phyloP scores from a whole-genome alignment of 1,140 invertebrate genomes.

The Saxidomus purpurata region DNA sequence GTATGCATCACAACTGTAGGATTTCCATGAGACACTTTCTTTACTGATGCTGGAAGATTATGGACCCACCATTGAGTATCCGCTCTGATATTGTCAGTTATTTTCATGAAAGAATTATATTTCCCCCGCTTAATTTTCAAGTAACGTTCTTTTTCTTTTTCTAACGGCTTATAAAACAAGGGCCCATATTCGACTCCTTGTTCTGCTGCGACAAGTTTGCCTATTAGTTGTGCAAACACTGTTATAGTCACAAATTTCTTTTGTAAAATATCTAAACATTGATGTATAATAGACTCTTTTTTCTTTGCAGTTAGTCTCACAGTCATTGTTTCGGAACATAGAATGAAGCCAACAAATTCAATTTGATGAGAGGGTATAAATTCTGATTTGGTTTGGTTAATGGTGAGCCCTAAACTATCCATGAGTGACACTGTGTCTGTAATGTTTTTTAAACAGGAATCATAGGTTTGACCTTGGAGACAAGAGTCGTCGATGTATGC shows the following conservation, averaged over 20 bases:
- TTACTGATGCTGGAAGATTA: not conserved
- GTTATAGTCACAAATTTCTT: not conserved
- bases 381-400: not conserved
- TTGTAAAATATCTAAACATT: not conserved
- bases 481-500: slow-evolving; percentile 21
- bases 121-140: not conserved
- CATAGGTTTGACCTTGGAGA: slow-evolving; percentile 5
- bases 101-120: not conserved
- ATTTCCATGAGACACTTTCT: not conserved
- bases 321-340: not conserved
- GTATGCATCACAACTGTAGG: no score
- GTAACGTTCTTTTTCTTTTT: not conserved
- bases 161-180: not conserved
- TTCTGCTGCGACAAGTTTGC: not conserved
- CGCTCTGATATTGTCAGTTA: not conserved
- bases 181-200: not conserved
- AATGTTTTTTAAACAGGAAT: not conserved
- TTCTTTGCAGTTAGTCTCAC: not conserved
- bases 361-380: not conserved
- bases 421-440: not conserved
- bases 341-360: not conserved
- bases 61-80: slow-evolving; percentile 25
- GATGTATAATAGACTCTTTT: not conserved
- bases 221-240: not conserved
- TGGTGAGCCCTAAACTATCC: slow-evolving; percentile 3